Evolutionary conservation across 2,888 invertebrate species (phyloP).

Genomic region (Aelia acuminata): DNA sequence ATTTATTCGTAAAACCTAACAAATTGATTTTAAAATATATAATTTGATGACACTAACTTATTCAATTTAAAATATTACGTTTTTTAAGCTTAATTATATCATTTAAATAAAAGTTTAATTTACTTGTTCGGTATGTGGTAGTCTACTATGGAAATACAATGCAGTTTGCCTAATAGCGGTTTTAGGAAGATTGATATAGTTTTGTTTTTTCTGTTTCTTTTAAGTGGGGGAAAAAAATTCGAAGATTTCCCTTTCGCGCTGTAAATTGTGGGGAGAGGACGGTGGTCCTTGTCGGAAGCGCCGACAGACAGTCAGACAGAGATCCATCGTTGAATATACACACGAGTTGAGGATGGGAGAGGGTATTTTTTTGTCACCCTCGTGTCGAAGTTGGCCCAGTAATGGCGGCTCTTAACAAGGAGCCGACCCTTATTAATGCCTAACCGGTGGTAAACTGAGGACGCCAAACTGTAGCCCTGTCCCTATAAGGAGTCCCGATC

Average conservation of each 20-base stretch:
- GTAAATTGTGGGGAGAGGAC: neutral
- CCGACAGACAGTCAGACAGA: constrained; percentile 32
- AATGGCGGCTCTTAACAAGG: constrained; percentile 36
- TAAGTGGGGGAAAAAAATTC: neutral
- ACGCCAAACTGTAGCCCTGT: constrained; percentile 43
- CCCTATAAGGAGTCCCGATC: constrained; percentile 8
- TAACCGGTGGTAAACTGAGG: constrained; percentile 45
- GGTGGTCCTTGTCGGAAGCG: constrained; percentile 35
- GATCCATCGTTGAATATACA: constrained; percentile 33
- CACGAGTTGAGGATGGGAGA: neutral
- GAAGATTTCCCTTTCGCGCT: neutral
- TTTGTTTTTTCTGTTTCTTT: neutral
- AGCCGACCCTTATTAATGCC: constrained; percentile 39
- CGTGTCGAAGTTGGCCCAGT: constrained; percentile 32
- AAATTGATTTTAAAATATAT: no score
- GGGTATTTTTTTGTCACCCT: constrained; percentile 15
- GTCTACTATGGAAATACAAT: neutral
- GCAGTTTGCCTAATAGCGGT: neutral
- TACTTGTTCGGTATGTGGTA: neutral
- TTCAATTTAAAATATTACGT: no score
- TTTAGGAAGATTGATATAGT: neutral
- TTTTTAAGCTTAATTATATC: no score
- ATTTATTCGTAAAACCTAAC: no score
- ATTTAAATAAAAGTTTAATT: no score
- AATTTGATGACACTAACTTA: no score